Evolutionary conservation across 2,888 invertebrate genomes (phyloP).

Genomic region (Himalopsyche kuldschensis): DNA sequence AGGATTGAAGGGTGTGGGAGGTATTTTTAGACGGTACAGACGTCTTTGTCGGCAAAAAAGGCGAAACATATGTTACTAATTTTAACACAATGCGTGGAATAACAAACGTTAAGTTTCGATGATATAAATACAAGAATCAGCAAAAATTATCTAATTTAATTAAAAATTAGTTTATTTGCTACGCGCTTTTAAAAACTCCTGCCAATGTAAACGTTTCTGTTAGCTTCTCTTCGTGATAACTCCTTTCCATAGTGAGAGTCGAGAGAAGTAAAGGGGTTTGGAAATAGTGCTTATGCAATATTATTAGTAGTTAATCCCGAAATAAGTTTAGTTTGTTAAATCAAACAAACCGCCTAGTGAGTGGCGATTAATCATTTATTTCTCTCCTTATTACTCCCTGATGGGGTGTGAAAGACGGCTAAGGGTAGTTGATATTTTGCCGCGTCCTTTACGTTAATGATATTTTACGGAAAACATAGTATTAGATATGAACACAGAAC

Average conservation of each 20-base stretch:
- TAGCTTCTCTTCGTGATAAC: not conserved
- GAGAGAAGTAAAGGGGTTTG: not conserved
- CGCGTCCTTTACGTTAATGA: not conserved
- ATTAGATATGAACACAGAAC: too few species aligned
- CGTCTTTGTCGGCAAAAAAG: too few species aligned
- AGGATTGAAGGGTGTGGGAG: too few species aligned
- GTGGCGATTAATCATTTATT: slow-evolving; percentile 38
- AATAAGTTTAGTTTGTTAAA: slow-evolving; percentile 35
- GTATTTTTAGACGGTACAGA: too few species aligned
- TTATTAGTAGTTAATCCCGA: slow-evolving; percentile 20
- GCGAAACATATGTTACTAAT: too few species aligned
- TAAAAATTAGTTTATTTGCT: too few species aligned
- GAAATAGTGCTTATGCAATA: slow-evolving; percentile 32
- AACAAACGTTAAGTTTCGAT: too few species aligned
- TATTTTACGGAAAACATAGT: not conserved
- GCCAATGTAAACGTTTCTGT: not conserved
- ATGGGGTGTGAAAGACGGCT: slow-evolving; percentile 1
- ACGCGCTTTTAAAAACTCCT: not conserved
- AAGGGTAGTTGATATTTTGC: not conserved
- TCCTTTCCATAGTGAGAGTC: not conserved
- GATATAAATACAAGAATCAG: too few species aligned
- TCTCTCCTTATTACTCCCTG: slow-evolving; percentile 24
- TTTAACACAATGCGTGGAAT: too few species aligned
- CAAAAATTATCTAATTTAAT: too few species aligned
- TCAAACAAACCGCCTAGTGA: slow-evolving; percentile 34